Percentiles rank a stretch among this genome's conserved stretches.
These are phyloP conservation scores for Hexactinellida sp. DNA, from an alignment of 37 sponge, comb jelly and placozoan species.

Conservation along the genomic window DNA sequence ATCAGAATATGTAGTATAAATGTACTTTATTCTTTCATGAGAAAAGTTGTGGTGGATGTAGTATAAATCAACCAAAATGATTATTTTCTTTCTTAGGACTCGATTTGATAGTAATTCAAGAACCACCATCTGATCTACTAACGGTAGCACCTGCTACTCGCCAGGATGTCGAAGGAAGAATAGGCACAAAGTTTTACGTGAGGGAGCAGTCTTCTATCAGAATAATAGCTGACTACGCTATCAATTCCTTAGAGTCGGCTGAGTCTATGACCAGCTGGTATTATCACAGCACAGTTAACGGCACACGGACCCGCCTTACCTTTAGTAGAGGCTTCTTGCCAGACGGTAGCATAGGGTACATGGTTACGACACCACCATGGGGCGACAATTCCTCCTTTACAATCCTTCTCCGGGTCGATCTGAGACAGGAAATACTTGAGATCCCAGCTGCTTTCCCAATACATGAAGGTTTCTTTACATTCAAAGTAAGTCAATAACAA, in stretches of 20 bases:
- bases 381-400: neutral
- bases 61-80: no score
- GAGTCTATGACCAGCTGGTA: neutral
- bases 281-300: neutral
- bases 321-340: neutral
- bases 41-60: no score
- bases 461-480: conserved; percentile 6
- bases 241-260: neutral
- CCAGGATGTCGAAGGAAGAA: neutral
- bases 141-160: neutral
- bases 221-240: neutral
- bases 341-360: neutral
- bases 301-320: neutral
- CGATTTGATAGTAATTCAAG: no score
- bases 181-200: neutral
- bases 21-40: no score
- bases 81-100: no score
- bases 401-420: neutral
- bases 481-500: neutral
- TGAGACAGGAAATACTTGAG: neutral
- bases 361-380: neutral
- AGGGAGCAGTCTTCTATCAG: neutral
- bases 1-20: no score
- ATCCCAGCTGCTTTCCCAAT: neutral
- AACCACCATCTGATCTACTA: neutral